Evolutionary conservation across 2,113 vertebrate genomes (phyloP).

Genomic region (Macquaria ambigua): DNA sequence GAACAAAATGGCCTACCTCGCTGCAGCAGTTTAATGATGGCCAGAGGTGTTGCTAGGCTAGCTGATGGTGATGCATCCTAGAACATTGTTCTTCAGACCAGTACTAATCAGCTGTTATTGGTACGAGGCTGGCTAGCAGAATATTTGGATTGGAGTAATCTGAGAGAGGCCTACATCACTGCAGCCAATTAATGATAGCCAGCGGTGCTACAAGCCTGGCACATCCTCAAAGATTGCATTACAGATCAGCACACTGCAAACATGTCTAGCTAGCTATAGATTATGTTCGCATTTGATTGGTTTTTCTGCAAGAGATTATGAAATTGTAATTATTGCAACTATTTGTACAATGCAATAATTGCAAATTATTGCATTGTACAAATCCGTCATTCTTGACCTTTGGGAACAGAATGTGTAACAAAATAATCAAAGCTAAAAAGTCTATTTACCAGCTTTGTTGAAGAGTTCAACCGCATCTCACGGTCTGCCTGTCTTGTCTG

Average conservation of each 20-base stretch:
- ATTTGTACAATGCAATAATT: too few relatives aligned
- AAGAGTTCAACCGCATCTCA: neutral
- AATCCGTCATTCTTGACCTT: neutral
- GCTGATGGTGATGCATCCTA: conserved; percentile 68
- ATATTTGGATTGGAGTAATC: conserved; percentile 51
- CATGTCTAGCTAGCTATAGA: conserved; percentile 25
- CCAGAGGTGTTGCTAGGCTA: conserved; percentile 67
- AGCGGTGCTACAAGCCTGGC: conserved; percentile 64
- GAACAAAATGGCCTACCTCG: conserved; percentile 52
- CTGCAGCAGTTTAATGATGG: conserved; percentile 74
- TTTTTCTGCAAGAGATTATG: conserved; percentile 2
- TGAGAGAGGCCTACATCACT: conserved; percentile 37
- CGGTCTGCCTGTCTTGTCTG: neutral
- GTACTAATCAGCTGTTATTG: conserved; percentile 75
- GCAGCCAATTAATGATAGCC: conserved; percentile 73
- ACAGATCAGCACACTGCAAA: conserved; percentile 52
- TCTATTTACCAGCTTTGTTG: neutral
- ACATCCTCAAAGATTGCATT: conserved; percentile 54
- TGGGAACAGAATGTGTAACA: neutral
- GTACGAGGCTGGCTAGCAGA: conserved; percentile 52
- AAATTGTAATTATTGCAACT: neutral
- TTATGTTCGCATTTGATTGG: conserved; percentile 36
- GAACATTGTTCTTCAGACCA: conserved; percentile 76
- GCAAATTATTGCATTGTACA: too few relatives aligned
- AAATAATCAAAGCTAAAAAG: neutral